These are phyloP conservation scores for Xylocampa areola DNA, from an alignment of 2,888 invertebrate genomes.

Conservation along the genomic window DNA sequence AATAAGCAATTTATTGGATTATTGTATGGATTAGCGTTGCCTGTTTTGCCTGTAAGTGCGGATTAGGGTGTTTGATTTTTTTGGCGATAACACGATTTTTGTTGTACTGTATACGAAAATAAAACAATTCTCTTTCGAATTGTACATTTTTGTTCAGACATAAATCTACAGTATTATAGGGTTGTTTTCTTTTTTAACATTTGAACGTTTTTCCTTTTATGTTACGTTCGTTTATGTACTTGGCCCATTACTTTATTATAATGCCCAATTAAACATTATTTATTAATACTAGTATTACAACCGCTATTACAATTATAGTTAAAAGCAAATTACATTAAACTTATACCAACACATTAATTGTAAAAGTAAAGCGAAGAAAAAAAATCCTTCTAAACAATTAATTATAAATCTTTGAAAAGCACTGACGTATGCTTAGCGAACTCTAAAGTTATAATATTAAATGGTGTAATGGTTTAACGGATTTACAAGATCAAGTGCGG, in stretches of 20 bases:
- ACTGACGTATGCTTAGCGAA: no score
- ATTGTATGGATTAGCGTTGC: conserved; percentile 73
- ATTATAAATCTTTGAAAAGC: no score
- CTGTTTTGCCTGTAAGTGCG: conserved; percentile 60
- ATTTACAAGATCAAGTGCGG: no score
- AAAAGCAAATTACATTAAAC: conserved; percentile 1
- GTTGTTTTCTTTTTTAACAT: not conserved
- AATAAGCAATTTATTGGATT: conserved; percentile 87
- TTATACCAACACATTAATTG: no score
- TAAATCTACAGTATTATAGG: not conserved
- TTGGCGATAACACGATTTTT: conserved; percentile 37
- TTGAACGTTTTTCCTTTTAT: not conserved
- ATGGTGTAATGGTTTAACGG: no score
- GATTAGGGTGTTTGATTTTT: conserved; percentile 41
- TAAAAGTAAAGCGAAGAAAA: no score
- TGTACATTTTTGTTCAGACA: no score
- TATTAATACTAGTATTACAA: conserved; percentile 7
- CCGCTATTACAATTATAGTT: not conserved
- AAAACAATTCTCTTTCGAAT: no score
- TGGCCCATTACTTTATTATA: conserved; percentile 4
- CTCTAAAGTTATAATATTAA: no score
- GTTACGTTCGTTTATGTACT: conserved; percentile 3
- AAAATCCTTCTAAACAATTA: no score
- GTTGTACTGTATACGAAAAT: conserved; percentile 18
- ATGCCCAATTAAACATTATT: conserved; percentile 13